Evolutionary conservation across 2,113 vertebrate genomes (phyloP).

Genomic region (Ariopsis seemanni): DNA sequence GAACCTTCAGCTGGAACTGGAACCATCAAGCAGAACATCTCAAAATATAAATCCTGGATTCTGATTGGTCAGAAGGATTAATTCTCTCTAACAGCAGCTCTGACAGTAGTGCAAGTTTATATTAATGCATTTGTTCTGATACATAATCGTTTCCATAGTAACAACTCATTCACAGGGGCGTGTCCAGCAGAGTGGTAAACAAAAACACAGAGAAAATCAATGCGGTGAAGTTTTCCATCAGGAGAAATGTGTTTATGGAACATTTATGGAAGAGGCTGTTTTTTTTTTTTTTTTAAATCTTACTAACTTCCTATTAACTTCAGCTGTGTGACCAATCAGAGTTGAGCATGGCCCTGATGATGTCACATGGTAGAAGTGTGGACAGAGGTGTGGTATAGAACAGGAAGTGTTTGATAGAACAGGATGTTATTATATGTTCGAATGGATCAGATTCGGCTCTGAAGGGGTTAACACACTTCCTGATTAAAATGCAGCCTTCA

Average conservation of each 20-base stretch:
- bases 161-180: background rate
- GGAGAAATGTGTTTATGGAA: background rate
- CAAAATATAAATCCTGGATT: background rate
- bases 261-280: background rate
- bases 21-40: background rate
- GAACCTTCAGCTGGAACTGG: background rate
- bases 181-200: background rate
- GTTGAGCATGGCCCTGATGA: background rate
- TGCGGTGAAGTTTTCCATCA: background rate
- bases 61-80: background rate
- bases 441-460: background rate
- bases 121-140: background rate
- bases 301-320: too few species aligned
- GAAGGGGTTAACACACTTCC: conserved; percentile 56
- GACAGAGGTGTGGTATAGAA: background rate
- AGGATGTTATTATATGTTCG: background rate
- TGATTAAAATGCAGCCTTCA: conserved; percentile 78
- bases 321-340: background rate
- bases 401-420: background rate
- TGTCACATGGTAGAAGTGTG: background rate
- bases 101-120: too few species aligned
- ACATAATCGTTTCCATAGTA: background rate
- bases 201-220: background rate
- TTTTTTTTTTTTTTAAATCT: too few species aligned
- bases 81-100: background rate